These are phyloP conservation scores for Embidobia sp. DNA, from an alignment of 2,888 invertebrate species.

Conservation along the genomic window DNA sequence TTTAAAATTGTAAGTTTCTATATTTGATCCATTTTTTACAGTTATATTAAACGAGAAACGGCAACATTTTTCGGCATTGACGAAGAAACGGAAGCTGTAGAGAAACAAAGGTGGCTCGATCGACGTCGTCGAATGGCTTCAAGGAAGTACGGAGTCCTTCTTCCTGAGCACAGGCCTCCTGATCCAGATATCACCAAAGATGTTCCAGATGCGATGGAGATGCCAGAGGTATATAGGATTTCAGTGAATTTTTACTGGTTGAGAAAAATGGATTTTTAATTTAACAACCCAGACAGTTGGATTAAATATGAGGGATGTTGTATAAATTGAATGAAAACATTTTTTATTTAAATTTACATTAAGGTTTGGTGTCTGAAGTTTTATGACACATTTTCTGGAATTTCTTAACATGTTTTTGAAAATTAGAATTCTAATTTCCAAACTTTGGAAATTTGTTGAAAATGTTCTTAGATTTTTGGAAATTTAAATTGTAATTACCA, in stretches of 20 bases:
- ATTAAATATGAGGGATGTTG: no score
- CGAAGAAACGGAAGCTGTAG: constrained; percentile 88
- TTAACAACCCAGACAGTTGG: no score
- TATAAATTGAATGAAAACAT: no score
- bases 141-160: constrained; percentile 85
- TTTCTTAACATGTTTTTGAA: no score
- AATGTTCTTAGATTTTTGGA: no score
- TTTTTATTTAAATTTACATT: no score
- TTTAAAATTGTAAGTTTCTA: not conserved
- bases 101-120: constrained; percentile 90
- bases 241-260: not conserved
- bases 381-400: no score
- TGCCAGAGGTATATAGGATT: constrained; percentile 74
- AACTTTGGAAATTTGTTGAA: no score
- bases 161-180: constrained; percentile 84
- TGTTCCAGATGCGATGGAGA: constrained; percentile 78
- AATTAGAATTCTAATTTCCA: no score
- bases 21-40: constrained; percentile 66
- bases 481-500: no score
- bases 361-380: no score
- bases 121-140: constrained; percentile 90
- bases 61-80: constrained; percentile 93
- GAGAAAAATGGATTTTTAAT: no score
- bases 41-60: constrained; percentile 90
- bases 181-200: constrained; percentile 84